Base-by-base conservation (phyloP, 2,797 vertebrate species). In the Sparus aurata region DNA sequence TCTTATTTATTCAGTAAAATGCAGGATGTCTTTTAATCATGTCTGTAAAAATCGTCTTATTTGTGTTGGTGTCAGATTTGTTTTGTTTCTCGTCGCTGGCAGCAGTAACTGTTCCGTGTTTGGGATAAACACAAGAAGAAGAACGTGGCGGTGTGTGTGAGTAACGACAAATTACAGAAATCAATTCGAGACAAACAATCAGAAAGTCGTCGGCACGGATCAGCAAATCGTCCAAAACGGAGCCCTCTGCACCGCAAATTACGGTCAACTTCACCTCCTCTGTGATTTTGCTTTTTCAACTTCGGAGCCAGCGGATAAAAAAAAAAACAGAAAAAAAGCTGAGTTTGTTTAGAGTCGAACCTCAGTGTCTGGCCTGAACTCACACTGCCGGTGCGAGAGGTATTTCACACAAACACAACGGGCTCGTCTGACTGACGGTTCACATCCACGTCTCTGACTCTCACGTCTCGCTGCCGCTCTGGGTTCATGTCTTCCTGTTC, bases 331-430 rank as follows among this genome's bases (percentile, higher is more conserved):
- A 25, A 25, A 3, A 27, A 4, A 53, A 1, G 10, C 41, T 30
- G 55, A 43, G 73, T 69, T 68, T 76, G 73, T 71, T 75, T 65
- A 34, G 50, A 60, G 60, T 17, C 54, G 22, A 67, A 73, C 5
- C 47, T 58, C 41, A 0, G 2, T 0, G 41, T 50, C 45, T 45
- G 2, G 41, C 4, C 55, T 45, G 43, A 73, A 63, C 47, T 71
- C 69, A 62, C 60, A 61, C 59, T 4, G 55, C 30, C n/a, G 78
- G 50, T 25, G 67, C 34, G 71, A 78, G 34, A 54, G 20, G 43
- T 45, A 74, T 81, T 83, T 83, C 62, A 67, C 80, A 77, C 66
- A 76, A 57, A 79, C 30, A 58, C 69, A 46, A 60, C 38, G 49
- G 16, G 47, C 55, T 12, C 4, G 18, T 50, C 38, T 12, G 57